Percentiles rank a stretch among this genome's conserved stretches.
phyloP scores from a whole-genome alignment of 2,113 vertebrate species.

The Rhinichthys klamathensis region DNA sequence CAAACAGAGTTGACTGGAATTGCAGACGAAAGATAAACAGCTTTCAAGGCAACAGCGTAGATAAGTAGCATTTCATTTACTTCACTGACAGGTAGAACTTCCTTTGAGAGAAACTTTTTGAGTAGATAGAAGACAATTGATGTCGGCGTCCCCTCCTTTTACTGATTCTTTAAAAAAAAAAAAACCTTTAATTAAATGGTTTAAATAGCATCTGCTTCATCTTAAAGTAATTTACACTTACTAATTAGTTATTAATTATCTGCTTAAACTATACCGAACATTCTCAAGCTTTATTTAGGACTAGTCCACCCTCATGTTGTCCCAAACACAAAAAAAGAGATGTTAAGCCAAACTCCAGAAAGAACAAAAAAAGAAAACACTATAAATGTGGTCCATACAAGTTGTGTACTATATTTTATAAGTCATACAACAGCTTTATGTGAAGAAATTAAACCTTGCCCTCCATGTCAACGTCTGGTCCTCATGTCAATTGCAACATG shows the following conservation, averaged over 20 bases:
- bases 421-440: background rate
- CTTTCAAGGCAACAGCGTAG: conserved; percentile 31
- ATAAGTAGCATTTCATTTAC: conserved; percentile 40
- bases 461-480: background rate
- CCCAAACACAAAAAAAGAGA: background rate
- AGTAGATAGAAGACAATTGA: conserved; percentile 40
- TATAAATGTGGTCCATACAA: background rate
- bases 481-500: background rate
- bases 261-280: background rate
- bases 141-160: conserved; percentile 4
- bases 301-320: background rate
- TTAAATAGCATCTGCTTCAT: conserved; percentile 27
- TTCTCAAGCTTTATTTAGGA: background rate
- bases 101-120: conserved; percentile 6
- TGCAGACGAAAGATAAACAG: conserved; percentile 28
- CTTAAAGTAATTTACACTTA: conserved; percentile 31
- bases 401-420: background rate
- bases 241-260: conserved; percentile 25
- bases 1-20: conserved; percentile 8
- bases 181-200: conserved; percentile 33
- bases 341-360: background rate
- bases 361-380: too few species aligned
- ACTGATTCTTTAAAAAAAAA: conserved; percentile 16
- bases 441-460: background rate
- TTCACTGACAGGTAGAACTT: conserved; percentile 17